Conservation (phyloP, 2,797 vertebrate species). For the Coluber constrictor region DNA sequence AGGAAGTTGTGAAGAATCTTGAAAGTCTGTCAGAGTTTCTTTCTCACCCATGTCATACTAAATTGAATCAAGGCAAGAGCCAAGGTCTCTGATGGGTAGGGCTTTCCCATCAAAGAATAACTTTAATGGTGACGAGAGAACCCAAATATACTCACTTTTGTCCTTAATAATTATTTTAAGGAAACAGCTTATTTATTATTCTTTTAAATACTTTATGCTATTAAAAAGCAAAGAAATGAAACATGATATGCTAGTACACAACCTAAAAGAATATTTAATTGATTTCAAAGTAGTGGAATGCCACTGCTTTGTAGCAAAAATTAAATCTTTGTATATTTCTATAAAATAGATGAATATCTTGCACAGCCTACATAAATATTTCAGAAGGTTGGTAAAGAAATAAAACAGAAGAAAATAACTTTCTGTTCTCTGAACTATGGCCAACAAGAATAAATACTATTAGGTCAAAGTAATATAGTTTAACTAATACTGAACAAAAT, state of each 20-base stretch:
- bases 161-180: constrained; percentile 41
- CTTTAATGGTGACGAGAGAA: background rate
- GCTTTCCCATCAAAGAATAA: background rate
- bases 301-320: constrained; percentile 53
- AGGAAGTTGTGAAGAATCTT: background rate
- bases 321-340: constrained; percentile 51
- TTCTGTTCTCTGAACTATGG: background rate
- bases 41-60: background rate
- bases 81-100: background rate
- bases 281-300: constrained; percentile 57
- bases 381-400: background rate
- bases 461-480: background rate
- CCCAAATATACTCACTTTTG: background rate
- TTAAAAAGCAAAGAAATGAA: constrained; percentile 59
- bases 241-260: constrained; percentile 36
- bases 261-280: constrained; percentile 54
- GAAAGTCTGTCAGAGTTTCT: background rate
- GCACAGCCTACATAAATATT: background rate
- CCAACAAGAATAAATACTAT: background rate
- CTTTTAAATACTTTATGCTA: constrained; percentile 54
- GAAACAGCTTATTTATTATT: constrained; percentile 47
- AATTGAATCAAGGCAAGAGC: background rate
- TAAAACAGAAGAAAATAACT: background rate
- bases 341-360: constrained; percentile 52
- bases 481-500: background rate